Evolutionary conservation across 2,888 invertebrate species (phyloP).

Genomic region (Enoplolaimus lenunculus): DNA sequence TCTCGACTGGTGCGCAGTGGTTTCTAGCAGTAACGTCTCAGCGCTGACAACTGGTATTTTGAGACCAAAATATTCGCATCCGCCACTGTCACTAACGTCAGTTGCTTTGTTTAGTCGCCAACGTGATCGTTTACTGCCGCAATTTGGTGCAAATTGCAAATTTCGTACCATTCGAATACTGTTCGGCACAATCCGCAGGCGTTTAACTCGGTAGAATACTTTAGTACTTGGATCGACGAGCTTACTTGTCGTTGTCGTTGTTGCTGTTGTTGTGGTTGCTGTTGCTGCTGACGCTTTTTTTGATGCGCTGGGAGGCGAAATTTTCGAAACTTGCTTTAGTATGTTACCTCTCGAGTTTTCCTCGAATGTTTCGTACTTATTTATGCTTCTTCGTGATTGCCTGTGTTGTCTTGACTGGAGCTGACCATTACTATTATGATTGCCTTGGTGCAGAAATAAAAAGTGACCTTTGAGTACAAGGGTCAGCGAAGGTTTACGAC

Average conservation of each 20-base stretch:
- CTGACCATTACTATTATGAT: too few species aligned
- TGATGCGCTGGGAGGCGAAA: background rate
- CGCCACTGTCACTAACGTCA: background rate
- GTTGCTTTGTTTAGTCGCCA: background rate
- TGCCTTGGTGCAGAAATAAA: background rate
- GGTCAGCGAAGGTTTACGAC: constrained; percentile 47
- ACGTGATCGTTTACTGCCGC: background rate
- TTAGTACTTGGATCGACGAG: background rate
- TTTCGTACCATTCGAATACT: background rate
- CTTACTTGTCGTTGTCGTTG: background rate
- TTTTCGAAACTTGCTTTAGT: too few species aligned
- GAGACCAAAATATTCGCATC: background rate
- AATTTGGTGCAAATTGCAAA: background rate
- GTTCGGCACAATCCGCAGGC: background rate
- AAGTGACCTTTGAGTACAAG: constrained; percentile 46
- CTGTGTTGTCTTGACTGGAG: too few species aligned
- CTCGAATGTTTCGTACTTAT: too few species aligned
- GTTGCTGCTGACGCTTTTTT: background rate
- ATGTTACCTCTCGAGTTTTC: too few species aligned
- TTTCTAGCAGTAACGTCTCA: background rate
- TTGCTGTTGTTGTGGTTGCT: background rate
- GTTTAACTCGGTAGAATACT: background rate
- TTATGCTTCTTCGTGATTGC: too few species aligned
- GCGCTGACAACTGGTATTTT: background rate
- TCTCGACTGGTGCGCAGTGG: background rate